Percentiles rank a stretch among this genome's conserved stretches.
Evolutionary conservation across 1,140 invertebrate genomes (phyloP).

Genomic region (Leptoteleia sp.): DNA sequence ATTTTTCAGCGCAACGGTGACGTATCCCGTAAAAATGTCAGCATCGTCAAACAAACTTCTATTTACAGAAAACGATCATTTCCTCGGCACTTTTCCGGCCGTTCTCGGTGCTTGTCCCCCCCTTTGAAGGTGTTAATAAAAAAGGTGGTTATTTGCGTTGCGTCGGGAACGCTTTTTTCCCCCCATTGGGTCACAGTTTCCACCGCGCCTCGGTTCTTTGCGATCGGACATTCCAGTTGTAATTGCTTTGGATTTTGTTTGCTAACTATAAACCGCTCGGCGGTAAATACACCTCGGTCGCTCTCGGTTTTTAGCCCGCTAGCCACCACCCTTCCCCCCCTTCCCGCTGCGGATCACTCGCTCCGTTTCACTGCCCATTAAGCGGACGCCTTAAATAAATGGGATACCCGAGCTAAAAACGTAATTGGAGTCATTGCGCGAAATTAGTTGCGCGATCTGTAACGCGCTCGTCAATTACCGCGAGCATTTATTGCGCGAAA

Average conservation of each 20-base stretch:
- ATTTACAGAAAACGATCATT: conserved; percentile 32
- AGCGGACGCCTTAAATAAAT: conserved; percentile 66
- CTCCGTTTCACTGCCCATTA: conserved; percentile 52
- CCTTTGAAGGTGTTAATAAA: conserved; percentile 44
- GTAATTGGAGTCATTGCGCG: conserved; percentile 73
- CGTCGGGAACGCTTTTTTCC: conserved; percentile 39
- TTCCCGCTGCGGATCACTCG: conserved; percentile 50
- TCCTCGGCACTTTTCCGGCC: conserved; percentile 37
- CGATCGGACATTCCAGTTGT: conserved; percentile 72
- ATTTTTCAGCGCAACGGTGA: too few species aligned
- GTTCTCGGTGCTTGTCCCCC: conserved; percentile 6
- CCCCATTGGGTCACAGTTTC: conserved; percentile 29
- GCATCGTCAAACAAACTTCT: conserved; percentile 34
- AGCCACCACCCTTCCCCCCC: conserved; percentile 33
- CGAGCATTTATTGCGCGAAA: conserved; percentile 24
- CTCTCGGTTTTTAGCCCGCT: conserved; percentile 44
- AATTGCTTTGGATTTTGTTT: conserved; percentile 77
- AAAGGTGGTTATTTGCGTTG: conserved; percentile 37
- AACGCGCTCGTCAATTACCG: conserved; percentile 37
- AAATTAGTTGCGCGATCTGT: conserved; percentile 68
- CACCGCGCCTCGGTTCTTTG: conserved; percentile 40
- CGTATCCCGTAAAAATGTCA: too few species aligned
- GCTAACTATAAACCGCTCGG: conserved; percentile 72
- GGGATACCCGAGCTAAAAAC: conserved; percentile 68
- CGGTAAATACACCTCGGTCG: conserved; percentile 68